Conservation (phyloP, 2,113 vertebrate genomes). For the Coptodon bakossiorum region DNA sequence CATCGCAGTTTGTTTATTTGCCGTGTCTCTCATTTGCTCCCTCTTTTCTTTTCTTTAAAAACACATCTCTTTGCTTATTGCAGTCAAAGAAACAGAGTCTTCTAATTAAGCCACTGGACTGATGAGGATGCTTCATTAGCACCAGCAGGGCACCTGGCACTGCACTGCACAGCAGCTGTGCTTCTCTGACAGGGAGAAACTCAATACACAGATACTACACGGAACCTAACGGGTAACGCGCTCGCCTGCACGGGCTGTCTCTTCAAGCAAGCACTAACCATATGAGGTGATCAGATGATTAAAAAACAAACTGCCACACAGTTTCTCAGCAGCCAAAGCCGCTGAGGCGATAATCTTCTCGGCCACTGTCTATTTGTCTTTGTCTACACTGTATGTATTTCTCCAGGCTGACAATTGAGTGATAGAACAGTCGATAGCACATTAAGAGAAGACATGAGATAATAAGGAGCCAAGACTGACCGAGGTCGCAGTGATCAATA, state of each 20-base stretch:
- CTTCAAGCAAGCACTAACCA: not conserved
- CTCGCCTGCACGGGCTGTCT: not conserved
- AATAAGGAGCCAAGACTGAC: conserved; percentile 1
- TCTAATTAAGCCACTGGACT: conserved; percentile 56
- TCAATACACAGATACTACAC: not conserved
- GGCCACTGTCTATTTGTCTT: not conserved
- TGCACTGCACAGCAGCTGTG: conserved; percentile 24
- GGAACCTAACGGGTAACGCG: not conserved
- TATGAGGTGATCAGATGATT: not conserved
- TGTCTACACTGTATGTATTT: not conserved
- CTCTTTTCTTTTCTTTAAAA: not conserved
- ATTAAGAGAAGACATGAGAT: conserved; percentile 24
- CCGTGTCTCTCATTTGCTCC: not conserved
- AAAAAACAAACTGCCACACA: not conserved
- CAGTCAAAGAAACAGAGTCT: conserved; percentile 28
- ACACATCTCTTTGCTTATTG: not conserved
- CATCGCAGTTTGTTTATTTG: not conserved
- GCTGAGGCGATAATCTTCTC: not conserved
- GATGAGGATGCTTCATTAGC: conserved; percentile 55
- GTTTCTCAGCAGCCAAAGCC: not conserved
- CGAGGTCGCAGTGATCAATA: conserved; percentile 22
- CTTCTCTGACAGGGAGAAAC: not conserved
- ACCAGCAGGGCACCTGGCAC: conserved; percentile 23
- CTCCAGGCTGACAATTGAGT: not conserved
- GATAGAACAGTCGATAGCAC: conserved; percentile 25